Conservation (phyloP, 2,113 vertebrate species). For the Chionodraco myersi region DNA sequence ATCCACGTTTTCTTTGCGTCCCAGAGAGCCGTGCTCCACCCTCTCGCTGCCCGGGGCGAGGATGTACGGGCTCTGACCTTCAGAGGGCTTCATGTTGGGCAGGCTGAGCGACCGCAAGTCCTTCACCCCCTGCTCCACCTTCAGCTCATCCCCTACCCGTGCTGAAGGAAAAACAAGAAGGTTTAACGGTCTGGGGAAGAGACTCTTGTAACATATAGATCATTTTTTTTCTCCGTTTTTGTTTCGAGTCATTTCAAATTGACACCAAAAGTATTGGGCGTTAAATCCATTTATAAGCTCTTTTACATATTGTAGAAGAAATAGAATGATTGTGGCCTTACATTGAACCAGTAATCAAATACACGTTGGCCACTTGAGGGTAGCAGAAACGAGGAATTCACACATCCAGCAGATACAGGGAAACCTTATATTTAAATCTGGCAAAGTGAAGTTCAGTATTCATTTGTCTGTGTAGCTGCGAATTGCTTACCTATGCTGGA, state of each 20-base stretch:
- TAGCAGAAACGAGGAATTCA: neutral
- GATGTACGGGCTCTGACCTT: conserved; percentile 73
- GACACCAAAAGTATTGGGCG: too few relatives aligned
- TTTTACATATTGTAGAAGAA: too few relatives aligned
- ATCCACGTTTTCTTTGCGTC: conserved; percentile 83
- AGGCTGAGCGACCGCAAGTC: conserved; percentile 89
- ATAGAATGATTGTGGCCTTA: too few relatives aligned
- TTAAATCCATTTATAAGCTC: neutral
- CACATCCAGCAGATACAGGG: neutral
- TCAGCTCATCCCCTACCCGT: conserved; percentile 90
- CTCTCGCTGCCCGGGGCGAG: conserved; percentile 77
- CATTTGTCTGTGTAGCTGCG: neutral
- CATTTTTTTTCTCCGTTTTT: neutral
- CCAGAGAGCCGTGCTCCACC: conserved; percentile 80
- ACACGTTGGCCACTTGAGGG: too few relatives aligned
- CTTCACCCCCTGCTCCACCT: conserved; percentile 90
- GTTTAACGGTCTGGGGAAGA: neutral
- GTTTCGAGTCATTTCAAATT: neutral
- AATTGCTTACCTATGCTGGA: neutral
- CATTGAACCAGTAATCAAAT: neutral
- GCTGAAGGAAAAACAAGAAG: conserved; percentile 71
- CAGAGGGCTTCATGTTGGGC: conserved; percentile 86
- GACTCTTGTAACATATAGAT: neutral
- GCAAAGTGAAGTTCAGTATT: neutral
- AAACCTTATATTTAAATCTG: neutral